Percentiles rank a stretch among this genome's conserved stretches.
Evolutionary conservation across 2,797 vertebrate species (phyloP).

Genomic region (Xiphorhynchus erythropygius): DNA sequence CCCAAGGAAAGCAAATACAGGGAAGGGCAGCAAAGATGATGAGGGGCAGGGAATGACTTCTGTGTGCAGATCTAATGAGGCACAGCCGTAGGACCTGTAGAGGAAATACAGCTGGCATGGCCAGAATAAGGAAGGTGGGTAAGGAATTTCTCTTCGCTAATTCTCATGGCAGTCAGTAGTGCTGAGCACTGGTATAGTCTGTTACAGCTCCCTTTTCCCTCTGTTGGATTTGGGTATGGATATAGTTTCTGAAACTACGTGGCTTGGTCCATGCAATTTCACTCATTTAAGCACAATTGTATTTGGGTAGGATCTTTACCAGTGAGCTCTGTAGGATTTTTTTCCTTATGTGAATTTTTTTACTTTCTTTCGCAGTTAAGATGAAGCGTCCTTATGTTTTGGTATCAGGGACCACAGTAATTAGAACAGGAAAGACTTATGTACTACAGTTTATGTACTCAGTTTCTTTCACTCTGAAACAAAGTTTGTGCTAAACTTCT

Average conservation of each 20-base stretch:
- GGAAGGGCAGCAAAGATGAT: background rate
- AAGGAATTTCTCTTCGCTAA: background rate
- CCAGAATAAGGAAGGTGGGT: fast-evolving
- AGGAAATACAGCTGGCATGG: background rate
- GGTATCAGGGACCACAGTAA: fast-evolving
- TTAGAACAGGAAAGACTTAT: background rate
- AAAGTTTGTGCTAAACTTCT: background rate
- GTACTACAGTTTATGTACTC: background rate
- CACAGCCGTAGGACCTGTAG: background rate
- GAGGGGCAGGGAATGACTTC: background rate
- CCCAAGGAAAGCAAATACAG: background rate
- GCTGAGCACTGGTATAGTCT: background rate
- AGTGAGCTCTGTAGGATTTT: background rate
- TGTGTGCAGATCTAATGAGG: background rate
- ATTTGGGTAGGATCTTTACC: background rate
- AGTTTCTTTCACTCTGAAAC: background rate
- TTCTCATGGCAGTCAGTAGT: background rate
- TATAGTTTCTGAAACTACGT: background rate
- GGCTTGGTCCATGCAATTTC: background rate
- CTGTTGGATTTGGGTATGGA: background rate
- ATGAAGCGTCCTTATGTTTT: background rate
- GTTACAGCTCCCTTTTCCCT: background rate
- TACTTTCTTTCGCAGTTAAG: background rate
- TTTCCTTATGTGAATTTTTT: too few species aligned
- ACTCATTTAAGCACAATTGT: background rate